Conservation (phyloP, 37 sponge, comb jelly and placozoan species). For the Theonella swinhoei region DNA sequence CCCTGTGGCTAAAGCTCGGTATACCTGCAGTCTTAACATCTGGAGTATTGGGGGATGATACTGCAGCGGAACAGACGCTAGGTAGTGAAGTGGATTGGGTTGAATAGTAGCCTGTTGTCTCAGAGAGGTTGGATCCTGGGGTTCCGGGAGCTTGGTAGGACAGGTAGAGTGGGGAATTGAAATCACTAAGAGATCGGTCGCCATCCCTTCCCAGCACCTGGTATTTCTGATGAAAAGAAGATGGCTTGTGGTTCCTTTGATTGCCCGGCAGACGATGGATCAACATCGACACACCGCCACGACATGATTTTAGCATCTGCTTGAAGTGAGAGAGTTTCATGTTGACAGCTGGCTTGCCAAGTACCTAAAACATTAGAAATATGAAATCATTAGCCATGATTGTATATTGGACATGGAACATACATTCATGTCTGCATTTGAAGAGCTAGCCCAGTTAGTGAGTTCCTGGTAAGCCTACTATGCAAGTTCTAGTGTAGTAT, state of each 20-base stretch:
- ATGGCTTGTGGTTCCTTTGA: neutral
- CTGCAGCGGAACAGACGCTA: constrained; percentile 20
- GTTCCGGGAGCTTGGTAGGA: constrained; percentile 26
- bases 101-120: constrained; percentile 50
- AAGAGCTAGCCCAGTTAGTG: no score
- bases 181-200: neutral
- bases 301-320: constrained; percentile 47
- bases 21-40: constrained; percentile 25
- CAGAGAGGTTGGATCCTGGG: constrained; percentile 41
- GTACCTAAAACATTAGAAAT: constrained; percentile 20
- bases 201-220: neutral
- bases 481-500: no score
- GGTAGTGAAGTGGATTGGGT: constrained; percentile 44
- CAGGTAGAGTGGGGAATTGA: neutral
- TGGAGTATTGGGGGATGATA: constrained; percentile 2
- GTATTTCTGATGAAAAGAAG: neutral
- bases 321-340: constrained; percentile 52
- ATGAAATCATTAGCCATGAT: neutral
- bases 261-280: constrained; percentile 19
- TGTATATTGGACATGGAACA: neutral
- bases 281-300: constrained; percentile 38
- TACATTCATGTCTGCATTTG: no score
- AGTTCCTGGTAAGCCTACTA: no score
- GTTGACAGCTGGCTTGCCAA: constrained; percentile 42
- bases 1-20: neutral